Evolutionary conservation across 2,888 invertebrate genomes (phyloP).

Genomic region (Cryptocheilus praepositus): DNA sequence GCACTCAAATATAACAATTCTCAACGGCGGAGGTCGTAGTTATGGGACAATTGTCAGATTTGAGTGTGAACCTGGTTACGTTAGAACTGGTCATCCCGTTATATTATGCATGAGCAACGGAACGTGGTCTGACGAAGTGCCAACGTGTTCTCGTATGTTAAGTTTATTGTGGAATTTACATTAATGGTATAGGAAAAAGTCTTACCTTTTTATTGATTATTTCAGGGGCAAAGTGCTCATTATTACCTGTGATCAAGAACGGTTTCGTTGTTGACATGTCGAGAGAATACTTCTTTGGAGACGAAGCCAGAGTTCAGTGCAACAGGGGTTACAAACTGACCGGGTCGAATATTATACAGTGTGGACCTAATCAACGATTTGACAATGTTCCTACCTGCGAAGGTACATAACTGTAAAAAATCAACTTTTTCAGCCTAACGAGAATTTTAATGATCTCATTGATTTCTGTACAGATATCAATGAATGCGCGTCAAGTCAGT

Average conservation of each 20-base stretch:
- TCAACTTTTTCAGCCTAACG: neutral
- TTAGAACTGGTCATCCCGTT: slow-evolving; percentile 91
- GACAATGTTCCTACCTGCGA: slow-evolving; percentile 91
- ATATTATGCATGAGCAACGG: slow-evolving; percentile 96
- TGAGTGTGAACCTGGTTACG: slow-evolving; percentile 94
- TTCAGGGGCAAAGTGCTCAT: slow-evolving; percentile 81
- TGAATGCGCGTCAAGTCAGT: slow-evolving; percentile 92
- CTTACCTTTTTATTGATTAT: neutral
- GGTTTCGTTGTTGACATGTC: slow-evolving; percentile 90
- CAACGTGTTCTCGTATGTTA: slow-evolving; percentile 85
- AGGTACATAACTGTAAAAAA: slow-evolving; percentile 75
- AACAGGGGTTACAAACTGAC: slow-evolving; percentile 92
- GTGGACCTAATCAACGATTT: slow-evolving; percentile 89
- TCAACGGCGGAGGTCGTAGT: slow-evolving; percentile 93
- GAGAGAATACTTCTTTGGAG: slow-evolving; percentile 87
- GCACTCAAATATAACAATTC: slow-evolving; percentile 89
- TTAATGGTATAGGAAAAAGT: neutral
- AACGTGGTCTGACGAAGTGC: slow-evolving; percentile 95
- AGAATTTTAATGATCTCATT: neutral
- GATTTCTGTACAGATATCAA: slow-evolving; percentile 82
- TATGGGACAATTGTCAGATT: slow-evolving; percentile 95
- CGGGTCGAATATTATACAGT: slow-evolving; percentile 88
- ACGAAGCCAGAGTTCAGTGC: slow-evolving; percentile 94
- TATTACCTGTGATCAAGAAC: slow-evolving; percentile 88
- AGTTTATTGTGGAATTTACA: neutral